A percentile compares a stretch with the other conserved stretches of the same genome.
Evolutionary conservation across 2,113 vertebrate species (phyloP).

Genomic region (Periophthalmus modestus): DNA sequence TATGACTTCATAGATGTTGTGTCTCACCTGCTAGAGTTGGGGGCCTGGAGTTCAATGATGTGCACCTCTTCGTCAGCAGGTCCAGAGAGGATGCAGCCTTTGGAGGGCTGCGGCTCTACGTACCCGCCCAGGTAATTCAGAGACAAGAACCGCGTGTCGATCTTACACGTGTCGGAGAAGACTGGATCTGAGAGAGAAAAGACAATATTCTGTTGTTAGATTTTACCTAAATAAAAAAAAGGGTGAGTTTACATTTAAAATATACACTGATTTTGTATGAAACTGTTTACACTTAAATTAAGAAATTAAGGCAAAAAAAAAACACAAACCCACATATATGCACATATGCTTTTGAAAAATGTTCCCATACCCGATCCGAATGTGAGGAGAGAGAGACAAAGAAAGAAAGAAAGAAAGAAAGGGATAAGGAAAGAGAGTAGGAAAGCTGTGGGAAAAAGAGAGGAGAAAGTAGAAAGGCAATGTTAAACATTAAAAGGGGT

Average conservation of each 20-base stretch:
- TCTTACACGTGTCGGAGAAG: slow-evolving; percentile 87
- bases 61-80: slow-evolving; percentile 84
- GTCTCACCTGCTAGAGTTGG: slow-evolving; percentile 91
- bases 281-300: too few relatives aligned
- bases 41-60: slow-evolving; percentile 91
- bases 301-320: too few relatives aligned
- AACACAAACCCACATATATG: too few relatives aligned
- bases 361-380: too few relatives aligned
- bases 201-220: not conserved
- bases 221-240: not conserved
- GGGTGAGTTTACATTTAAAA: not conserved
- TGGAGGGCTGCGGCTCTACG: slow-evolving; percentile 84
- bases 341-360: too few relatives aligned
- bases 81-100: slow-evolving; percentile 84
- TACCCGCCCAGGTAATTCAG: slow-evolving; percentile 96
- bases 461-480: too few relatives aligned
- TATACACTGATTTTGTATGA: not conserved
- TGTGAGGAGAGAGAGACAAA: too few relatives aligned
- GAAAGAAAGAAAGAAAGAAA: too few relatives aligned
- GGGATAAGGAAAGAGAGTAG: too few relatives aligned
- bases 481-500: too few relatives aligned
- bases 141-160: slow-evolving; percentile 93
- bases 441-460: too few relatives aligned
- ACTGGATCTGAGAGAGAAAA: slow-evolving; percentile 79
- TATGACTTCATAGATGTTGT: too few relatives aligned